These are phyloP conservation scores for Euphydryas editha DNA, from an alignment of 2,888 invertebrate species.

Conservation along the genomic window DNA sequence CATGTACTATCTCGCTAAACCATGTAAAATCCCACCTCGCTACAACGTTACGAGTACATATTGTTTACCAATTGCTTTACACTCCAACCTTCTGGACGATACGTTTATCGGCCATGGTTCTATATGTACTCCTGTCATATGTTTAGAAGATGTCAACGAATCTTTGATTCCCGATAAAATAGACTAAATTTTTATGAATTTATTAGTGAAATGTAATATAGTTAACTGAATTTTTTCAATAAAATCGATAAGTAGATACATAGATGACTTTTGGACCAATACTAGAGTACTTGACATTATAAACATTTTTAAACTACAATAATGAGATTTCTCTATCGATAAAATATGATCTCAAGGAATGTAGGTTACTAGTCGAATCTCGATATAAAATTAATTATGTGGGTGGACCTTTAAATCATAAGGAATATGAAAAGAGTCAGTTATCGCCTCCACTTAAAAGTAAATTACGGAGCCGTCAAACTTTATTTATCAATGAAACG, in stretches of 20 bases:
- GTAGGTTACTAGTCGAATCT: neutral
- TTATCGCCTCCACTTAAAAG: conserved; percentile 32
- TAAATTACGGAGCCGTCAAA: conserved; percentile 36
- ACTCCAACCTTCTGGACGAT: conserved; percentile 19
- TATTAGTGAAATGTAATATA: no score
- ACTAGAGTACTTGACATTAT: no score
- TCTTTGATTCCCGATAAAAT: neutral
- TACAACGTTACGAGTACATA: conserved; percentile 41
- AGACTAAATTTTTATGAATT: no score
- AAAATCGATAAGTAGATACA: no score
- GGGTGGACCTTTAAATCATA: conserved; percentile 22
- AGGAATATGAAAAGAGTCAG: conserved; percentile 33
- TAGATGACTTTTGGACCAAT: no score
- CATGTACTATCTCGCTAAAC: conserved; percentile 53
- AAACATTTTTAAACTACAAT: neutral
- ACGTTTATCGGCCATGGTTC: conserved; percentile 12
- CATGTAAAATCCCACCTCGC: conserved; percentile 49
- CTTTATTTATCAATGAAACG: conserved; percentile 54
- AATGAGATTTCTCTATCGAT: no score
- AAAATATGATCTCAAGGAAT: neutral
- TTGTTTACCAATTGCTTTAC: conserved; percentile 53
- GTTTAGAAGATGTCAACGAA: neutral
- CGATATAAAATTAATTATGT: conserved; percentile 25
- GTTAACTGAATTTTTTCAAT: no score
- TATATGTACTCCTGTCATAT: neutral